Base-by-base conservation (phyloP, 2,113 vertebrate genomes). In the Candoia aspera region DNA sequence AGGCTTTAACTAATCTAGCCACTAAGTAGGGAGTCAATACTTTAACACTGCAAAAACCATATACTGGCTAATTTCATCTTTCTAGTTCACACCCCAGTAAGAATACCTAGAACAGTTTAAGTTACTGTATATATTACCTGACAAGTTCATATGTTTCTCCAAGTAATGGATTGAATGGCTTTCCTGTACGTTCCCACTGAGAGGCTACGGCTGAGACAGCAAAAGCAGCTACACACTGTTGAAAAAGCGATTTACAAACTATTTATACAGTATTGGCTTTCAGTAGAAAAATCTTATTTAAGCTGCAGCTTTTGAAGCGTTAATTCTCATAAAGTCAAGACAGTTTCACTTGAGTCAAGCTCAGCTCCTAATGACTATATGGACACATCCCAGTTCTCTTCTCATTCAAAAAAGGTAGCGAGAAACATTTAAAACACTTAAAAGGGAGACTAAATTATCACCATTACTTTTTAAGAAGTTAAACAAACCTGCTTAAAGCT, bases 121-220 rank as follows among this genome's bases (percentile, higher is more conserved):
- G 49, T 8, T 49, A 19, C 17, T 84, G 49, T 79, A 21, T 0
- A 89, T 91, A 29, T 97, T 97, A 99, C 99, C 99, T 98, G 95
- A 99, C 97, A 91, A 99, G 95, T 95, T 99, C 99, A 4, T 99
- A 99, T 0, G 99, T 99, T 95, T 99, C 99, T 55, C 99, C 99
- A 90, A 99, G 98, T 12, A 99, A 97, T 0, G 99, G 99, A 96
- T 99, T 99, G 96, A 99, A 99, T 0, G 99, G 99, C 94, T 99
- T 99, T 73, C 99, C 99, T 0, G 99, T 99, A 9, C 99, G 97
- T 54, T 99, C 99, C 99, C 99, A 99, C 96, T 99, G 99, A 0
- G 99, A 99, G 2, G 99, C 99, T 13, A 99, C 99, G 10, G 99
- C 99, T 12, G 99, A 99, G 84, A 99, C 99, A 1, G 99, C 99